phyloP scores from a whole-genome alignment of 1,140 invertebrate genomes.

The Cylas formicarius region DNA sequence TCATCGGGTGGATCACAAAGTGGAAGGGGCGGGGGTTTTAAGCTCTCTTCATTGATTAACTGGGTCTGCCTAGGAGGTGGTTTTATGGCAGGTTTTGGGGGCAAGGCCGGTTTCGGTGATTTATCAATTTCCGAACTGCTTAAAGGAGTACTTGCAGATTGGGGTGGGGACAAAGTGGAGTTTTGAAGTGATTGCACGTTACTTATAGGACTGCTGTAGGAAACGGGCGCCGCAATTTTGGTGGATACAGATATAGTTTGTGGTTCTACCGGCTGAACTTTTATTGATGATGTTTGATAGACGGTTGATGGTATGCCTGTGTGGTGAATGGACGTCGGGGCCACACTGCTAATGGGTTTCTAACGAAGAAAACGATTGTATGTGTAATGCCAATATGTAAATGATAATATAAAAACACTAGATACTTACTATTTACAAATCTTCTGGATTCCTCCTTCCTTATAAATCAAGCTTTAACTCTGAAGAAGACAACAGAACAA shows the following conservation, averaged over 20 bases:
- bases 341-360: slow-evolving; percentile 75
- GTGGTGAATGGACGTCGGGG: slow-evolving; percentile 62
- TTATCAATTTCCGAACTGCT: slow-evolving; percentile 51
- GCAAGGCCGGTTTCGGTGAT: slow-evolving; percentile 59
- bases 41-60: slow-evolving; percentile 32
- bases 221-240: slow-evolving; percentile 25
- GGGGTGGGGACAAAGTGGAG: slow-evolving; percentile 49
- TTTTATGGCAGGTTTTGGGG: slow-evolving; percentile 61
- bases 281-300: slow-evolving; percentile 72
- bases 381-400: slow-evolving; percentile 2
- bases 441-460: too few species aligned
- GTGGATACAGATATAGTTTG: slow-evolving; percentile 52
- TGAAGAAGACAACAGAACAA: too few species aligned
- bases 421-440: too few species aligned
- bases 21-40: slow-evolving; percentile 35
- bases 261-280: slow-evolving; percentile 72
- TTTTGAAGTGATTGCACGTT: slow-evolving; percentile 43
- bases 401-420: slow-evolving; percentile 3
- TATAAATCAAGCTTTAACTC: too few species aligned
- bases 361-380: slow-evolving; percentile 38
- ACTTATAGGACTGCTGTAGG: slow-evolving; percentile 30
- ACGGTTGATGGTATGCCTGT: slow-evolving; percentile 63
- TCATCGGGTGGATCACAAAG: slow-evolving; percentile 42
- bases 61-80: slow-evolving; percentile 47
- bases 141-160: slow-evolving; percentile 50